Percentiles rank a stretch among this genome's conserved stretches.
Conservation (phyloP, 2,888 invertebrate species). For the Nezara viridula region DNA sequence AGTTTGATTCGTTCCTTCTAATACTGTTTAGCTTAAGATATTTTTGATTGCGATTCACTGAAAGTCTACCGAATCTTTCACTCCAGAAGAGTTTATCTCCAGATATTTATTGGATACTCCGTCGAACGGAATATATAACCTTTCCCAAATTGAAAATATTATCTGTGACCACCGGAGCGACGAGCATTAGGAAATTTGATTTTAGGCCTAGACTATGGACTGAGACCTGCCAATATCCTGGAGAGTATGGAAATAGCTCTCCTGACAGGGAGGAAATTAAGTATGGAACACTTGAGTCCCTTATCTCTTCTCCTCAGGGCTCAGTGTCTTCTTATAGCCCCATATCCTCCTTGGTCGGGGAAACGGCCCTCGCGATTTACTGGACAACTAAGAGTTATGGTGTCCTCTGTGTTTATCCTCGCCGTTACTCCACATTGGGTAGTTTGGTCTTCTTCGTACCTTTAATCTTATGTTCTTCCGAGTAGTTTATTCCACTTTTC, state of each 20-base stretch:
- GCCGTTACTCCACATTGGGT: neutral
- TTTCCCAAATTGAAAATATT: neutral
- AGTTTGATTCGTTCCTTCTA: no score
- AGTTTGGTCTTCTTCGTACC: neutral
- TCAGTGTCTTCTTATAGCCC: slow-evolving; percentile 16
- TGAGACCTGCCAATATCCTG: slow-evolving; percentile 24
- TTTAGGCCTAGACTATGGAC: neutral
- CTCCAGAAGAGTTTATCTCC: neutral
- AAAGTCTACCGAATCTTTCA: neutral
- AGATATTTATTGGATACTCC: neutral
- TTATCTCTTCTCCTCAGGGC: slow-evolving; percentile 17
- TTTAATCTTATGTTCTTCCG: neutral
- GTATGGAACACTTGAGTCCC: slow-evolving; percentile 11
- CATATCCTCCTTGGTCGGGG: neutral
- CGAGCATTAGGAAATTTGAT: slow-evolving; percentile 29
- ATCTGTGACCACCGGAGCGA: neutral
- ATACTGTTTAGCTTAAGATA: no score
- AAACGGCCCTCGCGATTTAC: slow-evolving; percentile 4
- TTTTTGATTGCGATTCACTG: no score
- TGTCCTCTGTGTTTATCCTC: neutral
- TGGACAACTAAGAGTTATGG: slow-evolving; percentile 26
- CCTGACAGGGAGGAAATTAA: slow-evolving; percentile 26
- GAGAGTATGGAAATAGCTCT: neutral
- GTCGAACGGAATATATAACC: neutral
- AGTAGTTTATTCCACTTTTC: neutral